Percentiles rank a stretch among this genome's conserved stretches.
Conservation (phyloP, 2,888 invertebrate species). For the Galerucella pusilla region DNA sequence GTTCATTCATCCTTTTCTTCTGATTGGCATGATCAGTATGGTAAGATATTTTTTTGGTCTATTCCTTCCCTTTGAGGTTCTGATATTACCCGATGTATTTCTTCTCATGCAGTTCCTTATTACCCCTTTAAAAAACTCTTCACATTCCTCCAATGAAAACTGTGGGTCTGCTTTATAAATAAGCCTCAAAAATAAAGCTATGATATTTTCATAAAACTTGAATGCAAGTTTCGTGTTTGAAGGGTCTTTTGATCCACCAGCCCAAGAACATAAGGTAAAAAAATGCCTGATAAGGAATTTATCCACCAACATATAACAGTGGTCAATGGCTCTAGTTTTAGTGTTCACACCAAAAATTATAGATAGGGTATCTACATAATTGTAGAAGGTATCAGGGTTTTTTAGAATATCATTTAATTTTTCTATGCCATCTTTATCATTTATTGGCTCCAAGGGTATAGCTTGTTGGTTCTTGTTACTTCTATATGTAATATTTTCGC, state of each 20-base stretch:
- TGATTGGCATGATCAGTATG: constrained; percentile 17
- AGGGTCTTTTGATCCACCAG: constrained; percentile 19
- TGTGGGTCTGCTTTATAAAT: constrained; percentile 20
- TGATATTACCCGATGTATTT: constrained; percentile 15
- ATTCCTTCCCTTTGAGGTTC: constrained; percentile 23
- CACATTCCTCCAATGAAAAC: constrained; percentile 21
- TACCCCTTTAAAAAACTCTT: constrained; percentile 26
- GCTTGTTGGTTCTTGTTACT: background rate
- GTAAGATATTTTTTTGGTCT: constrained; percentile 26
- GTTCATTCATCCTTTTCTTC: constrained; percentile 9
- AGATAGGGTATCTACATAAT: constrained; percentile 11
- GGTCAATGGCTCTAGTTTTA: constrained; percentile 7
- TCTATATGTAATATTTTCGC: constrained; percentile 2
- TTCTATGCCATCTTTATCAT: constrained; percentile 11
- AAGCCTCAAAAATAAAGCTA: constrained; percentile 30
- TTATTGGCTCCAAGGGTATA: constrained; percentile 13
- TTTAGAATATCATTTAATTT: constrained; percentile 13
- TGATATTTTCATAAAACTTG: constrained; percentile 24
- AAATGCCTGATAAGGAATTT: constrained; percentile 18
- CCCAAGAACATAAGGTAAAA: constrained; percentile 18
- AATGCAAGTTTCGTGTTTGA: constrained; percentile 22
- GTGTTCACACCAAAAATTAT: constrained; percentile 5
- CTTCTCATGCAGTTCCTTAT: constrained; percentile 4
- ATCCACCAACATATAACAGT: constrained; percentile 19
- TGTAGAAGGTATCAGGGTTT: constrained; percentile 16